A percentile compares a stretch with the other conserved stretches of the same genome.
phyloP scores from a whole-genome alignment of 2,797 vertebrate genomes.

The Phoeniculus purpureus region DNA sequence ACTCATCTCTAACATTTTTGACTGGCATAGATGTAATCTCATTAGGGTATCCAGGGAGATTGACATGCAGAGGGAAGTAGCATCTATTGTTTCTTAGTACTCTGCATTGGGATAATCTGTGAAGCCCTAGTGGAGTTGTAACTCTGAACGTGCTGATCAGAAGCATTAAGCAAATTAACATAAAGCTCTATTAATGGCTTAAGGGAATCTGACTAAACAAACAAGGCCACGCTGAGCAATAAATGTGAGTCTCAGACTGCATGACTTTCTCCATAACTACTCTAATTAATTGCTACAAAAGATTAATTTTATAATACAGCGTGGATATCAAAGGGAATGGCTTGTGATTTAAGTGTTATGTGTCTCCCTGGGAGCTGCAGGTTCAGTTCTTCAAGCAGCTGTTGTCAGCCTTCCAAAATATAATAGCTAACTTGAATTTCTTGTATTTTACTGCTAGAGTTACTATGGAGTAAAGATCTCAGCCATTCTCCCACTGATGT shows the following conservation, averaged over 20 bases:
- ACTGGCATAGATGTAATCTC: not conserved
- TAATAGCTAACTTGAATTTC: conserved; percentile 38
- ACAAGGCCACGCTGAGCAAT: conserved; percentile 69
- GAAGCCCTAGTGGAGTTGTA: conserved; percentile 13
- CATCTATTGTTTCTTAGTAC: not conserved
- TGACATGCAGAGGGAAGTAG: conserved; percentile 7
- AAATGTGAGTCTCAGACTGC: conserved; percentile 60
- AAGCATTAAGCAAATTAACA: conserved; percentile 64
- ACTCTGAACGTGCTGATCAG: conserved; percentile 19
- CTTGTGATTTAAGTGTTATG: conserved; percentile 55
- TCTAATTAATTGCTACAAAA: conserved; percentile 76
- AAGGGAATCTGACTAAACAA: conserved; percentile 69
- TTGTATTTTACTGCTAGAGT: conserved; percentile 5
- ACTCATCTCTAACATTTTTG: not conserved
- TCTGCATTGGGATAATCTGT: conserved; percentile 32
- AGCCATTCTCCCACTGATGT: not conserved
- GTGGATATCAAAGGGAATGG: conserved; percentile 53
- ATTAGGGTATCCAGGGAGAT: not conserved
- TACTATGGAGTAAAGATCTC: not conserved
- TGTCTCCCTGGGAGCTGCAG: conserved; percentile 59
- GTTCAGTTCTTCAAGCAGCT: conserved; percentile 56
- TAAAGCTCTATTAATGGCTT: conserved; percentile 73
- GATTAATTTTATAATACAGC: conserved; percentile 69
- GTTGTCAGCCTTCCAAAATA: conserved; percentile 48
- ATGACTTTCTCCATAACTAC: conserved; percentile 67